phyloP scores from a whole-genome alignment of 2,888 invertebrate species.

The Mactromeris polynyma region DNA sequence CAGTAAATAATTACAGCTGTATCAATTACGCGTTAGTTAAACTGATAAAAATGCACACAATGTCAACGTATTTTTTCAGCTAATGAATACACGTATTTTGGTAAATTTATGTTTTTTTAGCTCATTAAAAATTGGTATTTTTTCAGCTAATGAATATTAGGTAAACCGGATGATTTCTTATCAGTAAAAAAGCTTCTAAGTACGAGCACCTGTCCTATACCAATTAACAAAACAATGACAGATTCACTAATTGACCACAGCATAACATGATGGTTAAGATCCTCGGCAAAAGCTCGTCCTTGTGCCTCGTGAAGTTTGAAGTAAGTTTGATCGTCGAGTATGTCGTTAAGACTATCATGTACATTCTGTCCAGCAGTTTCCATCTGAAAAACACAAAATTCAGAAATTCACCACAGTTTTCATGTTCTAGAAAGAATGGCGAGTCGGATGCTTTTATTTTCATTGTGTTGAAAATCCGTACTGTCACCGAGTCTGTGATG shows the following conservation, averaged over 20 bases:
- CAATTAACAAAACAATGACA: conserved; percentile 93
- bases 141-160: background rate
- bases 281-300: conserved; percentile 97
- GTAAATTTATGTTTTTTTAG: no score
- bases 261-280: conserved; percentile 95
- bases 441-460: no score
- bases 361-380: conserved; percentile 96
- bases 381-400: conserved; percentile 90
- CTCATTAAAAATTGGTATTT: no score
- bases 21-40: no score
- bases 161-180: conserved; percentile 85
- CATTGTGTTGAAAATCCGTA: no score
- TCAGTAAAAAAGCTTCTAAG: conserved; percentile 96
- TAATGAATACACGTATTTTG: no score
- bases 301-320: conserved; percentile 97
- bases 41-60: no score
- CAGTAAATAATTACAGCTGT: no score
- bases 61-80: no score
- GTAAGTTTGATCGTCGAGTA: conserved; percentile 98
- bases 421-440: no score
- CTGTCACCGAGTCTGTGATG: no score
- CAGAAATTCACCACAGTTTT: no score
- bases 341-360: conserved; percentile 94
- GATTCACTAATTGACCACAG: conserved; percentile 96
- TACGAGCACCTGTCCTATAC: conserved; percentile 95